phyloP scores from a whole-genome alignment of 2,113 vertebrate genomes.

The Calidris pugnax region DNA sequence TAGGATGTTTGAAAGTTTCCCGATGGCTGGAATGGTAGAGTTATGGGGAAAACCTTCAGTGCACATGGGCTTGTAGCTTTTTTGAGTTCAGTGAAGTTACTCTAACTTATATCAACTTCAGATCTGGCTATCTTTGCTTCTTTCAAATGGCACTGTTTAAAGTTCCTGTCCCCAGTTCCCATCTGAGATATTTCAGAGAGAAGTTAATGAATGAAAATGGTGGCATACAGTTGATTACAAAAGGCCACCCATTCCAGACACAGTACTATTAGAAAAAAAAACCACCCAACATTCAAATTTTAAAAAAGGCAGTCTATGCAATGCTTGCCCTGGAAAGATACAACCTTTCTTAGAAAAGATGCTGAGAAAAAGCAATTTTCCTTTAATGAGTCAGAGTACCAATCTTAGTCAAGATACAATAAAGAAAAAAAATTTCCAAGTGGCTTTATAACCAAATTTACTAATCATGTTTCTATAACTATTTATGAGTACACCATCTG shows the following conservation, averaged over 20 bases:
- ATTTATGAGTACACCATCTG: neutral
- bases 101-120: neutral
- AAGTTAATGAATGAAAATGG: neutral
- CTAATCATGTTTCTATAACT: neutral
- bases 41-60: neutral
- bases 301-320: neutral
- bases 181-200: neutral
- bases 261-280: neutral
- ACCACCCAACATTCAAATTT: neutral
- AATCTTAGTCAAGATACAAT: neutral
- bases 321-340: neutral
- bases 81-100: neutral
- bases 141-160: neutral
- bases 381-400: neutral
- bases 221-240: neutral
- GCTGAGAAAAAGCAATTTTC: neutral
- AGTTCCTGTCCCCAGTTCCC: neutral
- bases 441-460: neutral
- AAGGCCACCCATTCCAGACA: neutral
- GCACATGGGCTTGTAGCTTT: neutral
- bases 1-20: neutral
- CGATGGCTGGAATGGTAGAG: neutral
- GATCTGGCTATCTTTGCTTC: neutral
- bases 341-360: neutral
- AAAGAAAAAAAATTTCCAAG: neutral